Evolutionary conservation across 2,113 vertebrate species (phyloP).

Genomic region (Myrmecobius fasciatus): DNA sequence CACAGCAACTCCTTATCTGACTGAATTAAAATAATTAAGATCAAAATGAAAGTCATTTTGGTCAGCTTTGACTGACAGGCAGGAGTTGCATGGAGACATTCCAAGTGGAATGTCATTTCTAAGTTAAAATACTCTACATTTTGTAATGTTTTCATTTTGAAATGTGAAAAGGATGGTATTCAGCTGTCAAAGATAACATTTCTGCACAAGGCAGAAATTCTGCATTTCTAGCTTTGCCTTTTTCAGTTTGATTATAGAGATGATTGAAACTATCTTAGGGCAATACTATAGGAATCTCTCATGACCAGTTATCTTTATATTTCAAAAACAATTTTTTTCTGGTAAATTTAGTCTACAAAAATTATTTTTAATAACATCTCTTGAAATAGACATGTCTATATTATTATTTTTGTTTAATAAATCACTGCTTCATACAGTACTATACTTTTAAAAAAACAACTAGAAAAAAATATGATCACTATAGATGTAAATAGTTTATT

Average conservation of each 20-base stretch:
- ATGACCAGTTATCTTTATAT: slow-evolving; percentile 8
- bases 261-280: slow-evolving; percentile 39
- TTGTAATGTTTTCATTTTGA: slow-evolving; percentile 56
- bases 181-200: slow-evolving; percentile 59
- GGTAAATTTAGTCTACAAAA: slow-evolving; percentile 20
- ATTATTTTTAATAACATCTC: slow-evolving; percentile 17
- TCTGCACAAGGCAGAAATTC: slow-evolving; percentile 13
- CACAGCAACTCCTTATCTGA: not conserved
- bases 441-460: not conserved
- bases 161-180: slow-evolving; percentile 44
- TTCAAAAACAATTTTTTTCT: slow-evolving; percentile 46
- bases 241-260: slow-evolving; percentile 35
- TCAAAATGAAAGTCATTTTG: slow-evolving; percentile 20
- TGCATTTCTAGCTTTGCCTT: slow-evolving; percentile 33
- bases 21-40: slow-evolving; percentile 44
- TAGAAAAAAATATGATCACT: not conserved
- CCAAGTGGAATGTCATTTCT: slow-evolving; percentile 32
- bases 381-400: not conserved
- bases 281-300: slow-evolving; percentile 15
- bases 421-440: not conserved
- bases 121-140: slow-evolving; percentile 53
- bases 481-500: not conserved
- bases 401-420: not conserved
- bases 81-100: slow-evolving; percentile 6
- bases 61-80: slow-evolving; percentile 11